Evolutionary conservation across 2,797 vertebrate genomes (phyloP).

Genomic region (Chiroxiphia lanceolata): DNA sequence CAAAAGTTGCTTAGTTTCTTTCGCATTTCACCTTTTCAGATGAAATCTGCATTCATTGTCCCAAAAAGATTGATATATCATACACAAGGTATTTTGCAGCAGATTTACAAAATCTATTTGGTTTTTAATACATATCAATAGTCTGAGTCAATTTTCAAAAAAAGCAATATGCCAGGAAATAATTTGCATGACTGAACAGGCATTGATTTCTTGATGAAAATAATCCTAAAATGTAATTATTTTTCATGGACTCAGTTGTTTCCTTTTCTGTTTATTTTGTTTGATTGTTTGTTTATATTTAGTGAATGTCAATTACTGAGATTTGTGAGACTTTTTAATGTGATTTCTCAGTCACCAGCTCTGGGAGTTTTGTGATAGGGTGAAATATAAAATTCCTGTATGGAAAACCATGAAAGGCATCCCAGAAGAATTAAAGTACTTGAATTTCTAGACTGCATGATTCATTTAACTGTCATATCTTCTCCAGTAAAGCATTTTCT

Average conservation of each 20-base stretch:
- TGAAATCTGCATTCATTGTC: not conserved
- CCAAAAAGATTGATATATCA: not conserved
- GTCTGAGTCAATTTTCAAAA: not conserved
- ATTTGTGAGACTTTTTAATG: not conserved
- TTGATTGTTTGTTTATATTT: not conserved
- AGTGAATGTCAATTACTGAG: not conserved
- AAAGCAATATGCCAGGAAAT: not conserved
- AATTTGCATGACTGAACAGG: not conserved
- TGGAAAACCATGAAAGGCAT: not conserved
- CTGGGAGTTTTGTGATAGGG: not conserved
- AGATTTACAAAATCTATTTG: not conserved
- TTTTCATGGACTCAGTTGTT: not conserved
- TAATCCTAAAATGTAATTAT: not conserved
- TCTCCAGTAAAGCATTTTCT: not conserved
- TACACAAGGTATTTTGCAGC: not conserved
- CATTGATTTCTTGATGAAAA: constrained; percentile 6
- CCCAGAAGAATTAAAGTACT: not conserved
- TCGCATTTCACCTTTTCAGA: not conserved
- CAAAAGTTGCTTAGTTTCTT: not conserved
- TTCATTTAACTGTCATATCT: not conserved
- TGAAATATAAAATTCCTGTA: not conserved
- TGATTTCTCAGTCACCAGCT: not conserved
- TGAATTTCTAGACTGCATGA: not conserved
- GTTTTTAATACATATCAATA: not conserved
- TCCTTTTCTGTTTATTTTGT: not conserved